phyloP scores from a whole-genome alignment of 2,113 vertebrate species.

The Odontesthes bonariensis region DNA sequence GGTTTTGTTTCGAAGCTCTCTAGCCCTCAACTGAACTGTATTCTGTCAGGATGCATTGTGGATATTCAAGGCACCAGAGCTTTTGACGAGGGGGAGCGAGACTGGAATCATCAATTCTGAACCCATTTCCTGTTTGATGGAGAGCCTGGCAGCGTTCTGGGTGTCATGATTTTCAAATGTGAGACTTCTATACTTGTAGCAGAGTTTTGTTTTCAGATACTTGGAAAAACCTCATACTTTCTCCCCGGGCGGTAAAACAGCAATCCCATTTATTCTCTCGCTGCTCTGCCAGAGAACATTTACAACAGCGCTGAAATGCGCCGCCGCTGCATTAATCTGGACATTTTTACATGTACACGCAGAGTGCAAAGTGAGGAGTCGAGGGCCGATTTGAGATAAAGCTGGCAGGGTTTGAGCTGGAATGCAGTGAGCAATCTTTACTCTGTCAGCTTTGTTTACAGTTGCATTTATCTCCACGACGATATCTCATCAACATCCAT shows the following conservation, averaged over 20 bases:
- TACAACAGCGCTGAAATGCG: not conserved
- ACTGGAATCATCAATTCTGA: too few relatives aligned
- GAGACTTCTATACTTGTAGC: too few relatives aligned
- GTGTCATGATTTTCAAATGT: too few relatives aligned
- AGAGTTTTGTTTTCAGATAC: too few relatives aligned
- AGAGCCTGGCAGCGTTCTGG: too few relatives aligned
- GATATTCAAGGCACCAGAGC: too few relatives aligned
- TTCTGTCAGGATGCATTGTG: too few relatives aligned
- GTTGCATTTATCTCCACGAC: conserved; percentile 46
- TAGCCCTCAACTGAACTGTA: too few relatives aligned
- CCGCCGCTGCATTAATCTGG: not conserved
- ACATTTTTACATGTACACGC: not conserved
- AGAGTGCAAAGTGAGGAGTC: conserved; percentile 24
- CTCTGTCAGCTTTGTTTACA: conserved; percentile 59
- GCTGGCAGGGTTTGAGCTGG: conserved; percentile 23
- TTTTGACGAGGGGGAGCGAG: too few relatives aligned
- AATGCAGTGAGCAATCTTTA: conserved; percentile 38
- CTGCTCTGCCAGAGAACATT: not conserved
- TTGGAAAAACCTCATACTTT: not conserved
- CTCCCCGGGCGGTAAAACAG: not conserved
- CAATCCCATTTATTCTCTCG: too few relatives aligned
- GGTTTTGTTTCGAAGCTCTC: too few relatives aligned
- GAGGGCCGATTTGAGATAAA: conserved; percentile 30
- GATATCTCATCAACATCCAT: conserved; percentile 44
- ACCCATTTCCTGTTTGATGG: too few relatives aligned